These are phyloP conservation scores for Fregata magnificens DNA, from an alignment of 2,113 vertebrate species.

Conservation along the genomic window DNA sequence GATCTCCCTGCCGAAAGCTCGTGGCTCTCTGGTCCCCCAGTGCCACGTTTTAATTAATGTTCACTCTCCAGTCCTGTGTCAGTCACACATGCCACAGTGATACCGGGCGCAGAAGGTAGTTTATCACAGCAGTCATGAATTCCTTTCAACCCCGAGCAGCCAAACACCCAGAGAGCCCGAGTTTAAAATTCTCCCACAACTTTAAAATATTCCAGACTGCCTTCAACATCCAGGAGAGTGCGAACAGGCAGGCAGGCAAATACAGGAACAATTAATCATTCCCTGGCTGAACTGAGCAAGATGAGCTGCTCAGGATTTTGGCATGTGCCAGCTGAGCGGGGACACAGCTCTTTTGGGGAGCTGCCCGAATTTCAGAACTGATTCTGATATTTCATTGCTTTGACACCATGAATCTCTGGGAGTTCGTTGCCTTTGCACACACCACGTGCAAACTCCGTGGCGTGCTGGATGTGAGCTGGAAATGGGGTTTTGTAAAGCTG, in stretches of 20 bases:
- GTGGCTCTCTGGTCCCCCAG: not conserved
- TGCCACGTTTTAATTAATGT: not conserved
- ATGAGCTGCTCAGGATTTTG: not conserved
- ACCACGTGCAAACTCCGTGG: fast-evolving
- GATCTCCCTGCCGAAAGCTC: not conserved
- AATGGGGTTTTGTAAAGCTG: fast-evolving
- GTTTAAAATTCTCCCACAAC: not conserved
- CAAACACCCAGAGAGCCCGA: not conserved
- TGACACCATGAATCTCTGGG: not conserved
- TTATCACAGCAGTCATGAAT: not conserved
- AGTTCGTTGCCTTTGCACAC: not conserved
- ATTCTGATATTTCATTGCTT: not conserved
- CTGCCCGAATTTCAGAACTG: not conserved
- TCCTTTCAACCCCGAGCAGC: not conserved
- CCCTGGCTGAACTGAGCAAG: not conserved
- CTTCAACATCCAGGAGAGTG: not conserved
- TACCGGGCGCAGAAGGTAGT: not conserved
- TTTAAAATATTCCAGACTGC: not conserved
- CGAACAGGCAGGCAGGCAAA: not conserved
- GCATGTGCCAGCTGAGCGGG: not conserved
- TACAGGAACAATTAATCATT: not conserved
- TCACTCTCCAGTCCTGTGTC: not conserved
- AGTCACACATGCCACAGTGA: not conserved
- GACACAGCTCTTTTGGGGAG: not conserved
- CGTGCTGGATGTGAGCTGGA: not conserved